Evolutionary conservation across 2,113 vertebrate species (phyloP).

Genomic region (Amphilophus citrinellus): DNA sequence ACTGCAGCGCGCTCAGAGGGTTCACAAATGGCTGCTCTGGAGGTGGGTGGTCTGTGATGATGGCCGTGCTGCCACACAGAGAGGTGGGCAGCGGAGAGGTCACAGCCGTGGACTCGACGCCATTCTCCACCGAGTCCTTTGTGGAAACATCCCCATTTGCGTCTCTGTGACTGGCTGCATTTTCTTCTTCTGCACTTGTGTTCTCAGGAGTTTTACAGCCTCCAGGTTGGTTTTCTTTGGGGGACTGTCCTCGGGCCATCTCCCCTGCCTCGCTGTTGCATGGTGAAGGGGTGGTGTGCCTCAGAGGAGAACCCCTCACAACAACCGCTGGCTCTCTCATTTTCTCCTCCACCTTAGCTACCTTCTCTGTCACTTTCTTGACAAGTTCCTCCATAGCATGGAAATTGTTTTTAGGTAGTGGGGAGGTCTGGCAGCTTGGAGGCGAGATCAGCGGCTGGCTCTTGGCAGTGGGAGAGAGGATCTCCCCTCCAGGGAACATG

Average conservation of each 20-base stretch:
- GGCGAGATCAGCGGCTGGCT: slow-evolving; percentile 90
- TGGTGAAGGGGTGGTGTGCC: slow-evolving; percentile 89
- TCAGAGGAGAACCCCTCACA: slow-evolving; percentile 85
- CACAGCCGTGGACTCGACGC: slow-evolving; percentile 83
- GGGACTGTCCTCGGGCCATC: slow-evolving; percentile 84
- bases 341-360: slow-evolving; percentile 96
- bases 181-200: slow-evolving; percentile 67
- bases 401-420: slow-evolving; percentile 95
- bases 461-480: slow-evolving; percentile 88
- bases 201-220: slow-evolving; percentile 88
- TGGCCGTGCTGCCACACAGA: slow-evolving; percentile 92
- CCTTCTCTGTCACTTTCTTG: slow-evolving; percentile 98
- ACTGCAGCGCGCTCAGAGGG: slow-evolving; percentile 97
- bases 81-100: slow-evolving; percentile 81
- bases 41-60: slow-evolving; percentile 97
- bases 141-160: slow-evolving; percentile 84
- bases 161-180: slow-evolving; percentile 83
- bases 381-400: slow-evolving; percentile 98
- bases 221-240: slow-evolving; percentile 82
- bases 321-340: slow-evolving; percentile 88
- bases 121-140: slow-evolving; percentile 88
- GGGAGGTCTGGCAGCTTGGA: slow-evolving; percentile 92
- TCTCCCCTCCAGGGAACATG: slow-evolving; percentile 88
- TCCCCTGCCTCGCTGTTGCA: slow-evolving; percentile 92
- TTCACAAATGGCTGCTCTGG: slow-evolving; percentile 98